Evolutionary conservation across 2,888 invertebrate genomes (phyloP).

Genomic region (Cabera pusaria): DNA sequence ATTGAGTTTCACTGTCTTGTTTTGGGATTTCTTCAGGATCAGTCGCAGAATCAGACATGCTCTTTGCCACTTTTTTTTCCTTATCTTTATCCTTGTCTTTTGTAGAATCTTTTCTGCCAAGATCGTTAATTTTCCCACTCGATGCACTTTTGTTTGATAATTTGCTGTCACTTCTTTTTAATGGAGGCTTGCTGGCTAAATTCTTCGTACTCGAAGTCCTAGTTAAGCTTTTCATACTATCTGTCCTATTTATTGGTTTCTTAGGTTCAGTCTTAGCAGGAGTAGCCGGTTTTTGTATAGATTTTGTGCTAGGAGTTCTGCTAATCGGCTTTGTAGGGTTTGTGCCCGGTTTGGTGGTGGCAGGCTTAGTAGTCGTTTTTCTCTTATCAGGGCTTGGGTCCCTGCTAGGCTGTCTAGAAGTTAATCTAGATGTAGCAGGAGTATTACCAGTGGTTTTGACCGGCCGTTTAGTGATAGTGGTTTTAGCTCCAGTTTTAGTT

Average conservation of each 20-base stretch:
- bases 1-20: conserved; percentile 77
- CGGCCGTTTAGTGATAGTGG: conserved; percentile 53
- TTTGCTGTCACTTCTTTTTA: conserved; percentile 62
- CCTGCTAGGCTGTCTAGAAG: conserved; percentile 71
- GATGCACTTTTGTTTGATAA: conserved; percentile 56
- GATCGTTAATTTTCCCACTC: conserved; percentile 58
- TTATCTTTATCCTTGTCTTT: conserved; percentile 40
- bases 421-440: conserved; percentile 68
- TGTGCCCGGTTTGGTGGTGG: conserved; percentile 41
- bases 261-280: conserved; percentile 57
- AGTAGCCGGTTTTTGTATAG: conserved; percentile 53
- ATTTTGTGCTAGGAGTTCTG: conserved; percentile 57
- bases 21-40: conserved; percentile 55
- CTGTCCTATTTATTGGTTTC: conserved; percentile 67
- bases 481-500: conserved; percentile 56
- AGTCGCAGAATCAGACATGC: conserved; percentile 40
- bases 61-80: conserved; percentile 33
- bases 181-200: conserved; percentile 63
- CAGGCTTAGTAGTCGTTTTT: conserved; percentile 44
- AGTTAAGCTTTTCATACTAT: conserved; percentile 67
- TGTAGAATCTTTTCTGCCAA: conserved; percentile 45
- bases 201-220: conserved; percentile 70
- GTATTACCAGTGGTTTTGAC: conserved; percentile 63
- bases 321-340: conserved; percentile 46
- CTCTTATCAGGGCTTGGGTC: conserved; percentile 74